Percentiles rank a stretch among this genome's conserved stretches.
Conservation (phyloP, 2,113 vertebrate species). For the Taurulus bubalis region DNA sequence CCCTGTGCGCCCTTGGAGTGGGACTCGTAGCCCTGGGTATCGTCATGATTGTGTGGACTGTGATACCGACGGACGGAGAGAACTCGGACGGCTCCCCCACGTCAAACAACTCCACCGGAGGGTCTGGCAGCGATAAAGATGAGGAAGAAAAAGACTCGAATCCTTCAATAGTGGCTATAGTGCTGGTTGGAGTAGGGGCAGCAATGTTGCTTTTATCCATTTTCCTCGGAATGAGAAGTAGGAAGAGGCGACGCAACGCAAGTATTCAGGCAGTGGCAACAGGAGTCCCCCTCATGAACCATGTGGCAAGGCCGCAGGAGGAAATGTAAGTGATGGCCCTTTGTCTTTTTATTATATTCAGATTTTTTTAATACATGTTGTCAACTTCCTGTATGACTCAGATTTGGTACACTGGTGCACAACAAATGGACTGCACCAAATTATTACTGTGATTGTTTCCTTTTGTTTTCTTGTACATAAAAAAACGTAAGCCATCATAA, state of each 20-base stretch:
- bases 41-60: conserved; percentile 96
- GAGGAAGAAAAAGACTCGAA: conserved; percentile 73
- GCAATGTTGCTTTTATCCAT: conserved; percentile 90
- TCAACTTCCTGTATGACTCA: background rate
- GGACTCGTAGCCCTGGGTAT: conserved; percentile 93
- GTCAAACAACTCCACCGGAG: conserved; percentile 75
- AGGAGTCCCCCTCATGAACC: conserved; percentile 39
- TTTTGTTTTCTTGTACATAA: background rate
- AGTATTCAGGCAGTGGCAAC: conserved; percentile 46
- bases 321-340: conserved; percentile 70
- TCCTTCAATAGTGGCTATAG: conserved; percentile 91
- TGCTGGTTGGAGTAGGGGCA: conserved; percentile 88
- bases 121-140: fast-evolving
- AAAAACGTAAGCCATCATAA: background rate
- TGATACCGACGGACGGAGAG: conserved; percentile 82
- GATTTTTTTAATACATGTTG: background rate
- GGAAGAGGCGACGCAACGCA: conserved; percentile 70
- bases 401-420: background rate
- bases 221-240: conserved; percentile 89
- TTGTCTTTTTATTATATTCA: background rate
- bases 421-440: background rate
- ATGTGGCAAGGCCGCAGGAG: conserved; percentile 22
- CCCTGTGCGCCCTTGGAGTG: conserved; percentile 92
- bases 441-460: background rate
- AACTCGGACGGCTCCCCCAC: fast-evolving